Evolutionary conservation across 2,888 invertebrate genomes (phyloP).

Genomic region (Pheosia gnoma): DNA sequence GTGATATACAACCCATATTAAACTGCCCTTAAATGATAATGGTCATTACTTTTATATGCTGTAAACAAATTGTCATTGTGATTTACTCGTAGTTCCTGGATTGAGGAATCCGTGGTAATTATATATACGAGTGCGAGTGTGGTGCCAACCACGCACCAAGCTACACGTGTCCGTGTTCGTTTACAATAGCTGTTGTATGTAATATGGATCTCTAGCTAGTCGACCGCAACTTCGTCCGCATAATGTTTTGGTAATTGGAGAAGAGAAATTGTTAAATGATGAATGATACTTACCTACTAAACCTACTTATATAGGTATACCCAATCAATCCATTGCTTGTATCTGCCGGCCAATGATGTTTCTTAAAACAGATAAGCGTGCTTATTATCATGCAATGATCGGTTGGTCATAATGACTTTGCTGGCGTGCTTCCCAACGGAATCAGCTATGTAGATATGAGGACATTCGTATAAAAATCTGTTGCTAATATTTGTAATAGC

Average conservation of each 20-base stretch:
- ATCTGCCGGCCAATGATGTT: background rate
- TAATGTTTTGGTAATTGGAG: too few relatives aligned
- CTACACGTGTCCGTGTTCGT: background rate
- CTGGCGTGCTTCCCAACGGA: constrained; percentile 8
- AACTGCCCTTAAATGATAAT: too few relatives aligned
- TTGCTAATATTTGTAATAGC: too few relatives aligned
- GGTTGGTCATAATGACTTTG: constrained; percentile 13
- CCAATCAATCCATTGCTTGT: background rate
- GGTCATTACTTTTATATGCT: too few relatives aligned
- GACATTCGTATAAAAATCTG: background rate
- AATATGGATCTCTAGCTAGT: too few relatives aligned
- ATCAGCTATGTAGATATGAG: constrained; percentile 5
- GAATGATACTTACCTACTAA: too few relatives aligned
- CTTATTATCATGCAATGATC: constrained; percentile 3
- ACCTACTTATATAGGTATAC: too few relatives aligned
- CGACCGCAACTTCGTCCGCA: too few relatives aligned
- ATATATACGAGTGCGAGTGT: too few relatives aligned
- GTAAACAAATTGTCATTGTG: background rate
- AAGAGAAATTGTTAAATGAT: too few relatives aligned
- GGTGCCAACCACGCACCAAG: background rate
- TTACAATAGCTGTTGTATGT: too few relatives aligned
- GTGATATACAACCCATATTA: background rate
- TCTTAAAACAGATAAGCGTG: background rate
- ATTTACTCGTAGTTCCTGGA: constrained; percentile 2
- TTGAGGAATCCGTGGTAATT: background rate